phyloP scores from a whole-genome alignment of 2,113 vertebrate species.

The Corythaeola cristata region DNA sequence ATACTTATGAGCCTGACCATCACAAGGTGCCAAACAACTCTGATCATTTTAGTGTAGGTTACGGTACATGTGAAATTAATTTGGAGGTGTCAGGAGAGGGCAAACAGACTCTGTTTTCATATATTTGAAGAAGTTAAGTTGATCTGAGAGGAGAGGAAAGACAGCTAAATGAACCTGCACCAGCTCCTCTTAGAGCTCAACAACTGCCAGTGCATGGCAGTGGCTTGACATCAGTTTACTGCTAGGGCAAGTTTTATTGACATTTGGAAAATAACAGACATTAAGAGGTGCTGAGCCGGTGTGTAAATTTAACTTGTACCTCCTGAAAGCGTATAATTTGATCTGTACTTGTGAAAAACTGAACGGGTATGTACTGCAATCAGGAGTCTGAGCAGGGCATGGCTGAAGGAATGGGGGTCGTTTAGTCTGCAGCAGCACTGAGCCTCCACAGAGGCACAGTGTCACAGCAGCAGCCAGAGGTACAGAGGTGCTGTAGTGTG shows the following conservation, averaged over 20 bases:
- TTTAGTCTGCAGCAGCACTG: not conserved
- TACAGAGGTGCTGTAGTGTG: not conserved
- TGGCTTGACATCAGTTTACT: not conserved
- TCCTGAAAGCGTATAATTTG: not conserved
- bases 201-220: not conserved
- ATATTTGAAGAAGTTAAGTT: not conserved
- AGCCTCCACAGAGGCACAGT: not conserved
- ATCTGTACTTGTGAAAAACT: not conserved
- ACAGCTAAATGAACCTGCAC: not conserved
- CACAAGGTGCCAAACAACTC: not conserved
- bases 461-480: not conserved
- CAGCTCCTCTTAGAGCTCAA: not conserved
- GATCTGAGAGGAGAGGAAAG: not conserved
- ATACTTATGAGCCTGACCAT: not conserved
- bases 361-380: not conserved
- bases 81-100: not conserved
- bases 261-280: not conserved
- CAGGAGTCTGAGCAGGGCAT: not conserved
- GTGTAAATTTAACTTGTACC: not conserved
- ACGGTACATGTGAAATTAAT: not conserved
- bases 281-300: not conserved
- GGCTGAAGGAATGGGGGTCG: no score
- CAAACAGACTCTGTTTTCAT: not conserved
- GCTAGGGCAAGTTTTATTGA: not conserved
- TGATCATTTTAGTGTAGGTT: not conserved